A percentile compares a stretch with the other conserved stretches of the same genome.
phyloP scores from a whole-genome alignment of 2,797 vertebrate species.

The Malacoraja senta region DNA sequence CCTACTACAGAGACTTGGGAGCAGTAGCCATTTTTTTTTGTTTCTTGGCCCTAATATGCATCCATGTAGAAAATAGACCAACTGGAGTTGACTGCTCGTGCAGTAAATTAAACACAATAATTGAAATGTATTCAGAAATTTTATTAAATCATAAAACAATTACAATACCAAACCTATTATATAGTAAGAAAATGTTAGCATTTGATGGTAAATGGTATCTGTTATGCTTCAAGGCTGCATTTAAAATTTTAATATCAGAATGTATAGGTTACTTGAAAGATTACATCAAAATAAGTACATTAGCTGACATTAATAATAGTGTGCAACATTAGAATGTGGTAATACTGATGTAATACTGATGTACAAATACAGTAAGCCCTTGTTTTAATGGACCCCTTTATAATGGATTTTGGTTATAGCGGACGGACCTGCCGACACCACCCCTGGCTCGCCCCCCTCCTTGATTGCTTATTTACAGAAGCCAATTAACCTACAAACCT shows the following conservation, averaged over 20 bases:
- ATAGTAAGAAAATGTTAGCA: background rate
- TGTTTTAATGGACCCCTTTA: too few relatives aligned
- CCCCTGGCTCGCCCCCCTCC: too few relatives aligned
- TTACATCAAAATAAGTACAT: background rate
- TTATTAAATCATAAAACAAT: constrained; percentile 10
- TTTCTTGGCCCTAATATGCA: background rate
- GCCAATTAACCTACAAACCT: too few relatives aligned
- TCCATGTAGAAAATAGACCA: background rate
- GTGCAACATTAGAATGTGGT: background rate
- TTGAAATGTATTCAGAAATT: background rate
- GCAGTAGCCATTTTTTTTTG: background rate
- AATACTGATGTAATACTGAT: too few relatives aligned
- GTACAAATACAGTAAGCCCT: too few relatives aligned
- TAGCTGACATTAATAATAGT: background rate
- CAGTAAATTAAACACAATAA: background rate
- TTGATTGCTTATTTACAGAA: too few relatives aligned
- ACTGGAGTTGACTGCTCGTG: background rate
- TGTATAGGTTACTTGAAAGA: background rate
- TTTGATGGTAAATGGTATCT: background rate
- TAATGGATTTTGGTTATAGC: too few relatives aligned
- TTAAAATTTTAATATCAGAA: background rate
- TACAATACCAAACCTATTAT: background rate
- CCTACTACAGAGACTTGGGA: background rate
- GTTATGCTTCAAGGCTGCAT: background rate
- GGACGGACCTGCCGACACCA: too few relatives aligned